Evolutionary conservation across 1,140 invertebrate species (phyloP), one percentile per base, ranked within the genome.

Genomic region (Augochlora pura): DNA sequence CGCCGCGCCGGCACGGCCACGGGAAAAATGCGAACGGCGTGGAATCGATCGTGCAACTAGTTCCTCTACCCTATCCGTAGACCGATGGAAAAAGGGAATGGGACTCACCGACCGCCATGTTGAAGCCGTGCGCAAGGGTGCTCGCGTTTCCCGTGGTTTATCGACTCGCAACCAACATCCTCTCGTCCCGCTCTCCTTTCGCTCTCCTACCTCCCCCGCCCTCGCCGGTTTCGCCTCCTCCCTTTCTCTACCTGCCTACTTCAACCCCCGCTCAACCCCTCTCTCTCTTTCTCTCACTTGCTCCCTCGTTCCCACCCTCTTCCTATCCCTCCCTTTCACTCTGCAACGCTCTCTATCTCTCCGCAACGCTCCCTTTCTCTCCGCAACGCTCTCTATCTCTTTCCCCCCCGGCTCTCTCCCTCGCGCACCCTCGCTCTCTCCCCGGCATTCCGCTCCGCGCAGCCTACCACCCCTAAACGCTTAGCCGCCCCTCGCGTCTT

Each of bases 111-210:
- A 84, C 88, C 82, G 90, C 90, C 90, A 91, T 91, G 88, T 90
- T 91, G 89, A 84, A 89, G 85, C 86, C 86, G 89, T 87, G 89
- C 89, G 90, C 90, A 90, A 86, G 79, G 84, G 88, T 89, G 89
- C 81, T 86, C 84, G 82, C 89, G 89, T 90, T 88, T 85, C 81
- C 78, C 81, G 86, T 81, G 75, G 86, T 90, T 91, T 91, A 91
- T 91, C 90, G 90, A 91, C 90, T 90, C 83, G 83, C 89, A 89
- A 90, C 88, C 89, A 87, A 90, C 90, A 89, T 89, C 90, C 90
- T 88, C 86, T 87, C 86, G 75, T 79, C 74, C 71, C 70, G 63
- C 59, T 78, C 83, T 84, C 80, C 80, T 77, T 77, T 71, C 75
- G n/a, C 74, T 57, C 76, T 60, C 77, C 62, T 74, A n/a, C 52